Percentiles rank a stretch among this genome's conserved stretches.
These are phyloP conservation scores for Heliconius erato DNA, from an alignment of 2,888 invertebrate genomes.

Conservation along the genomic window DNA sequence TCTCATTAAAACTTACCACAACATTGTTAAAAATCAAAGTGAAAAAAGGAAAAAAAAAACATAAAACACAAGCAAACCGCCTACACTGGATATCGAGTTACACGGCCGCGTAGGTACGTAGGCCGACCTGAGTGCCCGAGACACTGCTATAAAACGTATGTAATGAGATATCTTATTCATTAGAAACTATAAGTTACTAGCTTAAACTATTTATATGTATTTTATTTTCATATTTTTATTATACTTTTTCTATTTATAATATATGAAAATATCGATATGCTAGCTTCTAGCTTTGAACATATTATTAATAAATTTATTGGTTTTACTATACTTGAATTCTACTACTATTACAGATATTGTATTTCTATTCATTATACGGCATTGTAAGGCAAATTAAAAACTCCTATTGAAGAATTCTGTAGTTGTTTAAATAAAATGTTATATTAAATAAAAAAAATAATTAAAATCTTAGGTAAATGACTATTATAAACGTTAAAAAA, in stretches of 20 bases:
- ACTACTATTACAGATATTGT: not conserved
- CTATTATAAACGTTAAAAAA: too few relatives aligned
- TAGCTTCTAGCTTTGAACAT: too few relatives aligned
- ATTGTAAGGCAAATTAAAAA: not conserved
- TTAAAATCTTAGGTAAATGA: too few relatives aligned
- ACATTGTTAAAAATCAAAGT: not conserved
- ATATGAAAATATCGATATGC: not conserved
- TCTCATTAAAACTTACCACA: conserved; percentile 12
- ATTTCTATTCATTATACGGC: not conserved
- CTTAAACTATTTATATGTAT: not conserved
- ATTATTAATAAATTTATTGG: too few relatives aligned
- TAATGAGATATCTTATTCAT: conserved; percentile 21
- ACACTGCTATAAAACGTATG: conserved; percentile 25
- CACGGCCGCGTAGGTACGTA: conserved; percentile 60
- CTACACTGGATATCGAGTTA: conserved; percentile 61
- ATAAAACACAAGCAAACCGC: conserved; percentile 46
- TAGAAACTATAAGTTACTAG: not conserved
- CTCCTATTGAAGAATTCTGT: not conserved
- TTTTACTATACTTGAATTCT: too few relatives aligned
- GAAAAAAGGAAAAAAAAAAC: not conserved
- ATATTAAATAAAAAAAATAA: too few relatives aligned
- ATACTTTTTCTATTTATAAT: not conserved
- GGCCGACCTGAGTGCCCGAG: conserved; percentile 24
- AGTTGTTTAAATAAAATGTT: too few relatives aligned
- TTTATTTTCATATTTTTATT: not conserved